Evolutionary conservation across 2,113 vertebrate species (phyloP).

Genomic region (Burhinus bistriatus): DNA sequence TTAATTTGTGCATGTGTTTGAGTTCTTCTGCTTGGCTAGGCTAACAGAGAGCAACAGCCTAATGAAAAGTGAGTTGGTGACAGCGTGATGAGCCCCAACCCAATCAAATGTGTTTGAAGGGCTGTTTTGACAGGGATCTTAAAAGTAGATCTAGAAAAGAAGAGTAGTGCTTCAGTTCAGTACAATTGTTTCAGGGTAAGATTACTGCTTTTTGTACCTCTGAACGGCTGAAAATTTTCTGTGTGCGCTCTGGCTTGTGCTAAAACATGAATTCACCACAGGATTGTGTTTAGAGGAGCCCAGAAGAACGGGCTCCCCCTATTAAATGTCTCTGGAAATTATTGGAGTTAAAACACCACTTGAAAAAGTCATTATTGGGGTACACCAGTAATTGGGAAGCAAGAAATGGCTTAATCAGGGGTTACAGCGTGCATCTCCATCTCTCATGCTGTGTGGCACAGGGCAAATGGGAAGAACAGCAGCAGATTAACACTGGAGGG

Average conservation of each 20-base stretch:
- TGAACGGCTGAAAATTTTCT: not conserved
- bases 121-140: conserved; percentile 85
- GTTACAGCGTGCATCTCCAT: not conserved
- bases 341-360: not conserved
- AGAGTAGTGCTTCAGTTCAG: conserved; percentile 63
- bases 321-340: not conserved
- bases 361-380: not conserved
- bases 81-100: conserved; percentile 90
- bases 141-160: conserved; percentile 71
- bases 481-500: not conserved
- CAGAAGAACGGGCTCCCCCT: not conserved
- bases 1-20: conserved; percentile 99
- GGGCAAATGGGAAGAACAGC: not conserved
- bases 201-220: conserved; percentile 11
- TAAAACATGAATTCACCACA: not conserved
- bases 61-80: conserved; percentile 96
- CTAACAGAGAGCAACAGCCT: conserved; percentile 91
- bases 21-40: conserved; percentile 98
- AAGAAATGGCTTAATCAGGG: not conserved
- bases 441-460: not conserved
- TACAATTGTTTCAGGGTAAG: conserved; percentile 26
- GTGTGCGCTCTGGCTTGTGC: not conserved
- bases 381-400: not conserved
- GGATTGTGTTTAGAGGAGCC: not conserved
- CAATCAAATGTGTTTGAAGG: conserved; percentile 90